Evolutionary conservation across 2,888 invertebrate genomes (phyloP), one percentile per base, ranked within the genome.

Genomic region (Bellardia pandia): DNA sequence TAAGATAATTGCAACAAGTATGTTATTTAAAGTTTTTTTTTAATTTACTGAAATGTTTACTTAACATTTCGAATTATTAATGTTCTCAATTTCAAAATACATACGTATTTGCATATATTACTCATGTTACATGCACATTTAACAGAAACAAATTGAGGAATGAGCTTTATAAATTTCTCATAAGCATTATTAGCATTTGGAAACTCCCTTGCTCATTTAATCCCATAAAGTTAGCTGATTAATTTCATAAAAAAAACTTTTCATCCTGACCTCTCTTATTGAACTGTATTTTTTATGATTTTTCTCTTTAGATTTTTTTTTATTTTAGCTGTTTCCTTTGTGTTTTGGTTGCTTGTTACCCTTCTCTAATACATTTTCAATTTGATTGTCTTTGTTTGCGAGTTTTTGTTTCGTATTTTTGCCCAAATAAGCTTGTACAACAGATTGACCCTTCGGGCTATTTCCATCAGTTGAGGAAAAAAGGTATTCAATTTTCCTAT

Each of bases 391-490:
- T 13, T 64, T 74, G 13, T n/a, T 51, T 23, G 42, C 5, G 11
- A 2, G 48, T 75, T 33, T 45, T 45, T 7, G 16, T 45, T 45
- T 37, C 37, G 33, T 30, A 45, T 60, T n/a, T 64, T 5, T 3
- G n/a, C 16, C 9, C 9, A 16, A 23, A 76, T 30, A n/a, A 51
- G 37, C 37, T 64, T 51, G 11, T 40, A 51, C 62, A 51, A 51
- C 14, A 76, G 40, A 64, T 51, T 51, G 69, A 69, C 45, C 68
- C 60, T 69, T 78, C 58, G 69, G 78, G 60, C 33, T n/a, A 51
- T 48, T 45, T 48, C 11, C 23, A 60, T 58, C 51, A 71, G 42
- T n/a, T 23, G 33, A 13, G 68, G 0, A 13, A 45, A 23, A 68
- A 30, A 37, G 16, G 40, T n/a, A 37, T 53, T 53, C 2, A 37